Evolutionary conservation across 1,140 invertebrate species (phyloP).

Genomic region (Hylaeus anthracinus): DNA sequence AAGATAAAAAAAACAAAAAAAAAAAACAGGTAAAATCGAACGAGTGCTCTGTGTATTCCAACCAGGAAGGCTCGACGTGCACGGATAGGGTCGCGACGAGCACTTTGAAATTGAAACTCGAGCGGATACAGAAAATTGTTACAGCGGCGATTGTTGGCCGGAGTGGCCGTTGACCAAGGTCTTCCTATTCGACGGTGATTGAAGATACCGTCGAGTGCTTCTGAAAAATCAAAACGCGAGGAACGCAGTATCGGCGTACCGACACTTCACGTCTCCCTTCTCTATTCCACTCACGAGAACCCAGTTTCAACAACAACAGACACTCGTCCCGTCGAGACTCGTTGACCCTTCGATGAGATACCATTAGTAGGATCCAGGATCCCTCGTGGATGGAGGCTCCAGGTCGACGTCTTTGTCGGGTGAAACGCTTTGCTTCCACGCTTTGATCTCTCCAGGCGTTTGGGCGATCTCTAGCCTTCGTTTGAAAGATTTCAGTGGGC

Average conservation of each 20-base stretch:
- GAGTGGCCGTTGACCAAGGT: slow-evolving; percentile 17
- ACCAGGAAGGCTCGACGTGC: neutral
- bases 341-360: neutral
- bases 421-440: too few species aligned
- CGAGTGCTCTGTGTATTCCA: neutral
- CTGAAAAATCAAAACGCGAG: slow-evolving; percentile 24
- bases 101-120: slow-evolving; percentile 28
- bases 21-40: neutral
- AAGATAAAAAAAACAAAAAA: neutral
- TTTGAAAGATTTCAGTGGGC: too few species aligned
- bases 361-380: too few species aligned
- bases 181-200: neutral
- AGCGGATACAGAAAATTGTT: slow-evolving; percentile 19
- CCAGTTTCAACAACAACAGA: neutral
- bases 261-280: neutral
- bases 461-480: too few species aligned
- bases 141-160: neutral
- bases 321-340: neutral
- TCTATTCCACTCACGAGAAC: neutral
- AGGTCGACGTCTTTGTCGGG: too few species aligned
- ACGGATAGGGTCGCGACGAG: neutral
- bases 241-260: neutral
- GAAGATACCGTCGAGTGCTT: slow-evolving; percentile 13
- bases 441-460: too few species aligned
- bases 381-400: too few species aligned